Conservation (phyloP, 2,113 vertebrate species). For the Hystrix cristata region DNA sequence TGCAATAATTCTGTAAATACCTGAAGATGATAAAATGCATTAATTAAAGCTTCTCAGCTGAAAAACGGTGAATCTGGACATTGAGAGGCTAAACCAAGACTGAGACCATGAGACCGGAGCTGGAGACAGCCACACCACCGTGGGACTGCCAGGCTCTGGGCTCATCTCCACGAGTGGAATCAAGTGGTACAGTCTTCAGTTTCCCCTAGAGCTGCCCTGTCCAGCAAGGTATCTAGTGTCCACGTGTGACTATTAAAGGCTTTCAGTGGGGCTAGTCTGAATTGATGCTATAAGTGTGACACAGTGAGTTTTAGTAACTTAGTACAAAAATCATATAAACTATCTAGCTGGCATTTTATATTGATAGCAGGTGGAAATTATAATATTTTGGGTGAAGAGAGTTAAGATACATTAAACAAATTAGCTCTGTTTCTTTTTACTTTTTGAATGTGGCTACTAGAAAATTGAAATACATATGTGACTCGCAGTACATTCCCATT, state of each 20-base stretch:
- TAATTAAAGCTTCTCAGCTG: neutral
- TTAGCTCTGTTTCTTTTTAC: neutral
- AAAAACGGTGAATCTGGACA: neutral
- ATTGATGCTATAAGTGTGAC: neutral
- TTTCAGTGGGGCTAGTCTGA: neutral
- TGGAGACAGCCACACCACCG: fast-evolving
- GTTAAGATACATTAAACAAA: neutral
- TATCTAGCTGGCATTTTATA: neutral
- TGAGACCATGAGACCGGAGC: neutral
- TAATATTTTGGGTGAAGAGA: neutral
- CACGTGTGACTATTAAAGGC: neutral
- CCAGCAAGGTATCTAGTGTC: neutral
- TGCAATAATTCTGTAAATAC: neutral
- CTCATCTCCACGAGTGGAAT: neutral
- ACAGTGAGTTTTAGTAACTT: neutral
- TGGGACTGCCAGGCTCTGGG: neutral
- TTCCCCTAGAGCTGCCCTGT: neutral
- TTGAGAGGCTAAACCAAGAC: neutral
- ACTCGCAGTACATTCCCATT: neutral
- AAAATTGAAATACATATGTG: neutral
- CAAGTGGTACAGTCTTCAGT: neutral
- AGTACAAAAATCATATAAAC: neutral
- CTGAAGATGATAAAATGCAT: neutral
- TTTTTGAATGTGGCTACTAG: neutral
- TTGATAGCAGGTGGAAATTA: neutral